Conservation (phyloP, 2,888 invertebrate genomes). For the Caenorhabditis virilis region DNA sequence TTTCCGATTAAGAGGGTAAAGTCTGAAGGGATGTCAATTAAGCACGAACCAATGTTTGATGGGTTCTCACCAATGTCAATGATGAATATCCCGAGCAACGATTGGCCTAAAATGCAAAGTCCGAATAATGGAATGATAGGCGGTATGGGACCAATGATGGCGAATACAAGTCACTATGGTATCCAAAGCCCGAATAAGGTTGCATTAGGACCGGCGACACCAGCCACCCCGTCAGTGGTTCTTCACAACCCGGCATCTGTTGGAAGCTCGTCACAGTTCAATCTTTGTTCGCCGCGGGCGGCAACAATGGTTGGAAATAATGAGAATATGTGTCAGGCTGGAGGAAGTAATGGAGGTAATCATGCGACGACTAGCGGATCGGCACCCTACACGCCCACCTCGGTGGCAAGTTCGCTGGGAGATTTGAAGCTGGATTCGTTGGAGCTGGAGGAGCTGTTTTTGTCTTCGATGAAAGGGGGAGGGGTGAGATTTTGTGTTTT, state of each 20-base stretch:
- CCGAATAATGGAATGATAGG: slow-evolving; percentile 26
- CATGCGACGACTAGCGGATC: slow-evolving; percentile 7
- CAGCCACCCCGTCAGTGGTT: not conserved
- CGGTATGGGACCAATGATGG: slow-evolving; percentile 20
- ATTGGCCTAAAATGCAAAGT: slow-evolving; percentile 25
- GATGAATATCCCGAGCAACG: slow-evolving; percentile 18
- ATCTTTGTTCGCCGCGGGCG: not conserved
- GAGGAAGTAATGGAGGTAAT: not conserved
- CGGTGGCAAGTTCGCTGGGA: slow-evolving; percentile 1
- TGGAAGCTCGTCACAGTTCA: slow-evolving; percentile 1
- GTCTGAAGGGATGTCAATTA: slow-evolving; percentile 9
- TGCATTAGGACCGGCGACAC: slow-evolving; percentile 3
- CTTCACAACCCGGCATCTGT: not conserved
- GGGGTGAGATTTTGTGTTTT: too few relatives aligned
- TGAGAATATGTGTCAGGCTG: not conserved
- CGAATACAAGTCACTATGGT: not conserved
- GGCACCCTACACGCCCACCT: slow-evolving; percentile 34
- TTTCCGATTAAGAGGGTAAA: too few relatives aligned
- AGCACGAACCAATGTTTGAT: not conserved
- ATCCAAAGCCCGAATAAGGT: not conserved
- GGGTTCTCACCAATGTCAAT: slow-evolving; percentile 29
- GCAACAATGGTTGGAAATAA: slow-evolving; percentile 17
- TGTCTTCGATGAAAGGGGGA: too few relatives aligned
- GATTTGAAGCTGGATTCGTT: not conserved
- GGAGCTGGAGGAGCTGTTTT: not conserved